Conservation (phyloP, 2,888 invertebrate species). For the Lasioglossum vierecki region DNA sequence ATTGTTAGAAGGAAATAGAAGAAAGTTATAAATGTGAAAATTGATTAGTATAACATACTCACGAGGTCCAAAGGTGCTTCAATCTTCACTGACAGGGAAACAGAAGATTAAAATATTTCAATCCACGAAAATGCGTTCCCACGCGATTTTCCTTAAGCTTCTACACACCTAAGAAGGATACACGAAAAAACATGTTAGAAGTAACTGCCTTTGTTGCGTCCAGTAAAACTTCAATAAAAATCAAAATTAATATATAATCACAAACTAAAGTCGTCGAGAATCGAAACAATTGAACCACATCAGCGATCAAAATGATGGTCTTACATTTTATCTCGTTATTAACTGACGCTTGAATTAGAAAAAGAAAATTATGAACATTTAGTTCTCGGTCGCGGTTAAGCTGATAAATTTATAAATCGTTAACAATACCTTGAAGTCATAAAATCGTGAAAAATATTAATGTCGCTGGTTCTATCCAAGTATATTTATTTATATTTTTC, state of each 20-base stretch:
- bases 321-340: constrained; percentile 33
- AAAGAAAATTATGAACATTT: constrained; percentile 5
- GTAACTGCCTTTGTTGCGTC: constrained; percentile 31
- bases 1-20: neutral
- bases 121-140: constrained; percentile 77
- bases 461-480: constrained; percentile 30
- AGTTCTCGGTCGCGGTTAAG: neutral
- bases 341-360: constrained; percentile 3
- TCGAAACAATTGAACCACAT: constrained; percentile 8
- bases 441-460: constrained; percentile 24
- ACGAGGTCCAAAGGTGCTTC: constrained; percentile 73
- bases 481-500: constrained; percentile 39
- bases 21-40: neutral
- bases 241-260: neutral
- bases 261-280: neutral
- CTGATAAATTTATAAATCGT: constrained; percentile 22
- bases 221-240: constrained; percentile 29
- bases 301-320: constrained; percentile 31
- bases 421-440: neutral
- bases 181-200: constrained; percentile 66
- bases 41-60: constrained; percentile 67
- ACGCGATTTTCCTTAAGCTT: constrained; percentile 75
- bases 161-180: constrained; percentile 80
- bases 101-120: constrained; percentile 74
- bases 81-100: constrained; percentile 72